Evolutionary conservation across 2,888 invertebrate species (phyloP), one percentile per base, ranked within the genome.

Genomic region (Sipunculus nudus): DNA sequence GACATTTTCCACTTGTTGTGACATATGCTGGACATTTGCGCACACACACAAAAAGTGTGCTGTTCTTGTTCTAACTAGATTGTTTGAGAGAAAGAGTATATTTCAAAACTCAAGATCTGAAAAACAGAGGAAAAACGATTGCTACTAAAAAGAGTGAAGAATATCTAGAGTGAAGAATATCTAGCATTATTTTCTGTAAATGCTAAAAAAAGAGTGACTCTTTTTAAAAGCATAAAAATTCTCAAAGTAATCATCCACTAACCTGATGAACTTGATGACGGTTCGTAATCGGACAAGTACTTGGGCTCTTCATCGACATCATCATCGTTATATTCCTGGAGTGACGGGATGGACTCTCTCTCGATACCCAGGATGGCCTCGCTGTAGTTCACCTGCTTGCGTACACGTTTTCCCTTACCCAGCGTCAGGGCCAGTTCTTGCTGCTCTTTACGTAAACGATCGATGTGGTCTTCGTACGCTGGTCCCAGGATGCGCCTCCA

Each of bases 381-480:
- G 2, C 67, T 64, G 31, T 68, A 68, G 57, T 68, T 68, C 39
- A 71, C 66, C 46, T 65, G 65, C 45, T 65, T 61, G 21, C 71
- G 48, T 21, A 65, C 52, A 21, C 71, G 59, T 53, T 71, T 71
- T 5, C 71, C 71, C 50, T 71, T 71, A 16, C 71, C 71, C 8
- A 71, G 66, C 8, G 59, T 66, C 29, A 56, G 60, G 13, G 62
- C 63, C 6, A 71, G 47, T 31, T 58, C 65, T 50, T 68, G 67
- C 54, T 65, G 50, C 41, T 65, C 65, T 47, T 57, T 60, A 29
- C 54, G 26, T 32, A 61, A 41, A 41, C 58, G 56, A 4, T 58
- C 43, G 16, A 62, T 38, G 63, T 68, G 62, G 25, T 70, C 70
- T 19, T 49, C 47, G 54, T 68, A 68, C 26, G 70, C 46, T 1